Conservation (phyloP, 2,888 invertebrate genomes). For the Thereva nobilitata region DNA sequence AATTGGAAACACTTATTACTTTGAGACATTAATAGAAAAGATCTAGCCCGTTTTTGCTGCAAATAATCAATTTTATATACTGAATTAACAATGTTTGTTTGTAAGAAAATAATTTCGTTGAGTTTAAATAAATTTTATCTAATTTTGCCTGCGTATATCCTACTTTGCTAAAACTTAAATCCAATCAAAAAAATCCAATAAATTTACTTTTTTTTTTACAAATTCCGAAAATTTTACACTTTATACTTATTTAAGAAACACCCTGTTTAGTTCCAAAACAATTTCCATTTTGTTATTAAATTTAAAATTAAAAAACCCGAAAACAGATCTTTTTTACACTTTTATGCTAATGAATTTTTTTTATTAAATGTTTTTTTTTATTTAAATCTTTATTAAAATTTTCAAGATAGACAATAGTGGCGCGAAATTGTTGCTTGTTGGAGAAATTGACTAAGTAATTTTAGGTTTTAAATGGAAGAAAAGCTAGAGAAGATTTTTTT, state of each 20-base stretch:
- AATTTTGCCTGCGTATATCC: too few species aligned
- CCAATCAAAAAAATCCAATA: not conserved
- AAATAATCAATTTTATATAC: not conserved
- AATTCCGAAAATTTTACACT: not conserved
- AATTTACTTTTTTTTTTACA: not conserved
- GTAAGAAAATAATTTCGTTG: not conserved
- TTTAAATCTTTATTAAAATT: not conserved
- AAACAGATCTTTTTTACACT: too few species aligned
- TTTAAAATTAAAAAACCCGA: not conserved
- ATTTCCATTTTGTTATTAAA: slow-evolving; percentile 7
- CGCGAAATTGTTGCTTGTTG: not conserved
- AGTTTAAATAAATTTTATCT: too few species aligned
- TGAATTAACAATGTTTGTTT: not conserved
- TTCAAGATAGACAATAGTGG: not conserved
- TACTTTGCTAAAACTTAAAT: not conserved
- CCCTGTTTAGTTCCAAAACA: slow-evolving; percentile 29
- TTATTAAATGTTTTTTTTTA: too few species aligned
- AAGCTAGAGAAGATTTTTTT: slow-evolving; percentile 3
- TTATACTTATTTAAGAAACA: slow-evolving; percentile 17
- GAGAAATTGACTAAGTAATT: not conserved
- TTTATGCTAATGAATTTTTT: too few species aligned
- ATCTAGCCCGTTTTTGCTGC: slow-evolving; percentile 1
- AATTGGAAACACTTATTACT: slow-evolving; percentile 25
- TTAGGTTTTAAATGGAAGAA: slow-evolving; percentile 20
- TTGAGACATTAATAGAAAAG: slow-evolving; percentile 23